Conservation (phyloP, 2,888 invertebrate genomes). For the Eupelmus urozonus region DNA sequence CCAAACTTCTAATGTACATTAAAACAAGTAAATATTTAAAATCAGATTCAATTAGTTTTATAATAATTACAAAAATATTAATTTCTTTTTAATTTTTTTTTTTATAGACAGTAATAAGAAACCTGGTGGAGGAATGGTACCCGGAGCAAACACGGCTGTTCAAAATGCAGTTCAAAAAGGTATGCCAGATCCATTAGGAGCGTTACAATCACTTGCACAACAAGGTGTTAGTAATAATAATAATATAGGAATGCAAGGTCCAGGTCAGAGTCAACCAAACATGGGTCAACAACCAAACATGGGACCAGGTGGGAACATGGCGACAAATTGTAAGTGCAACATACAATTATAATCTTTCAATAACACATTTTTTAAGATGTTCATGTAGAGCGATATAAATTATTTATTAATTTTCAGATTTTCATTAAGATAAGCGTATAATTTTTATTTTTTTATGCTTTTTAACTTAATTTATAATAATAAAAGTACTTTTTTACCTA, state of each 20-base stretch:
- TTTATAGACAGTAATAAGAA: constrained; percentile 63
- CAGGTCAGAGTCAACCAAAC: constrained; percentile 80
- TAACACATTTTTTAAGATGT: neutral
- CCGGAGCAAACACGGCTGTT: constrained; percentile 69
- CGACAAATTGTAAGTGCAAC: constrained; percentile 71
- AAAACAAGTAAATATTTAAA: constrained; percentile 86
- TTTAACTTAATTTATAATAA: neutral
- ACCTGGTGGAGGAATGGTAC: constrained; percentile 75
- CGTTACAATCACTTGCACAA: constrained; percentile 90
- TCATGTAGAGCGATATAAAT: neutral
- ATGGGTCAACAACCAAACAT: constrained; percentile 81
- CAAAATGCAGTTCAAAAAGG: constrained; percentile 79
- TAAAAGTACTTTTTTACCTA: neutral
- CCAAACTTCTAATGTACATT: constrained; percentile 92
- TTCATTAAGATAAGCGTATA: neutral
- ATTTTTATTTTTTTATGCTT: neutral
- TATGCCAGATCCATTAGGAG: constrained; percentile 93
- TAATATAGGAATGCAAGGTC: constrained; percentile 80
- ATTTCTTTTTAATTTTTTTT: constrained; percentile 7
- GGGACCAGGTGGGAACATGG: constrained; percentile 76
- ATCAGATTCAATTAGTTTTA: constrained; percentile 27
- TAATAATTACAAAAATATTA: constrained; percentile 11
- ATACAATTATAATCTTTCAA: neutral
- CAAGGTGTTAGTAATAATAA: constrained; percentile 82
- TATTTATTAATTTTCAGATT: neutral